Evolutionary conservation across 2,888 invertebrate genomes (phyloP), one percentile per base, ranked within the genome.

Genomic region (Aplocera efformata): DNA sequence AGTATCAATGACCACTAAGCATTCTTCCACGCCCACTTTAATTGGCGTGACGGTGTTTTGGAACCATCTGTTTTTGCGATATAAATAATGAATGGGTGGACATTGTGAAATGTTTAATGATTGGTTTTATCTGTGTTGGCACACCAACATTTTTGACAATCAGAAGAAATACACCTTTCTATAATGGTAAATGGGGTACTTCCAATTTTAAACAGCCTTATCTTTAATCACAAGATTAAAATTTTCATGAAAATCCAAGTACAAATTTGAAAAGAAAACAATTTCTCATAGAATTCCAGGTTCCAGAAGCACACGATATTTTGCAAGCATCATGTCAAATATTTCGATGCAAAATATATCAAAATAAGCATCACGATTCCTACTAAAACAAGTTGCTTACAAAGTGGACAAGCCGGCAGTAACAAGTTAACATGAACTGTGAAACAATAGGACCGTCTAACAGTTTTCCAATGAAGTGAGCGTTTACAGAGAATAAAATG

Each of bases 401-500:
- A 39, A 23, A 9, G 32, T 29, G 26, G 32, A 35, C 13, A 17
- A 17, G 13, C 13, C 2, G 45, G 46, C 42, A 43, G 40, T 49
- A 45, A 45, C 53, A 42, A 46, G 36, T 45, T 48, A 46, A 37
- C 44, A 31, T 32, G 32, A 49, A 43, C 47, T 36, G 38, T 41
- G 30, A 38, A 53, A 53, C 56, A 58, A 60, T 52, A 50, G 50
- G 47, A 49, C 52, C 55, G 48, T 55, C 46, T 58, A 58, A 58
- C 57, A 53, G 51, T 56, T 37, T 55, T 53, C 53, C 56, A 53
- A 60, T 59, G 56, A 62, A 60, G 53, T 58, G 44, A 58, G 56
- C 58, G 57, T 65, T 64, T 64, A 57, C 48, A 45, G 47, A 55
- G 56, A 60, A 67, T 72, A 71, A 71, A 71, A 76, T 72, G 67